Evolutionary conservation across 2,797 vertebrate genomes (phyloP), one percentile per base, ranked within the genome.

Genomic region (Tympanoctomys barrerae): DNA sequence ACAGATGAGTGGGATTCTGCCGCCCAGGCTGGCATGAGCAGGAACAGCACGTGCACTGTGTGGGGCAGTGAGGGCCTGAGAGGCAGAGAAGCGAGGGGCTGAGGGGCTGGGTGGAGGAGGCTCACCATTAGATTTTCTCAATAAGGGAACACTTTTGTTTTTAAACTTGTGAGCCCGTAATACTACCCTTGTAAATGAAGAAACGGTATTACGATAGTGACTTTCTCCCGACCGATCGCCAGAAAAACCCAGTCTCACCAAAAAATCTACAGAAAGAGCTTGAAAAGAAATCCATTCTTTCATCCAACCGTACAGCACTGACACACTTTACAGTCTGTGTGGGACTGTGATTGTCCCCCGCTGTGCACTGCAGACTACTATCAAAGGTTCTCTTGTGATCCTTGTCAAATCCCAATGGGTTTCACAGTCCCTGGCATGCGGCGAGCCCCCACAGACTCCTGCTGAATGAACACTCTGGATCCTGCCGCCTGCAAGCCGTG

Each of bases 261-360:
- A 62, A 49, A 96, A 64, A 52, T 14, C 61, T 36, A 31, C 54
- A 19, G 61, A 52, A 88, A 83, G 73, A 77, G 54, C 49, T 78
- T 71, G 70, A 36, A 85, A 61, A 49, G n/a, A 18, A 88, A 62
- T 4, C 22, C 31, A 66, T 31, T 33, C n/a, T 87, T 86, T 36
- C 52, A 66, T 2, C 46, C 13, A 49, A 52, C 11, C 59, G 18
- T 52, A 18, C 12, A 68, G 36, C 62, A 21, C 54, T 16, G 21
- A 42, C 42, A 12, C 10, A 70, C 18, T 90, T 85, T 14, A 3
- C 19, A 22, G 21, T 18, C 16, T 8, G 24, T 3, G 21, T 14
- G 64, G 10, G 21, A 28, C 0, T 16, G 26, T 16, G 21, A 2
- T 9, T n/a, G 4, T 79, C 52, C 19, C 1, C 1, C 16, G 24